These are phyloP conservation scores for Melanotaenia boesemani DNA, from an alignment of 2,797 vertebrate genomes.

Conservation along the genomic window DNA sequence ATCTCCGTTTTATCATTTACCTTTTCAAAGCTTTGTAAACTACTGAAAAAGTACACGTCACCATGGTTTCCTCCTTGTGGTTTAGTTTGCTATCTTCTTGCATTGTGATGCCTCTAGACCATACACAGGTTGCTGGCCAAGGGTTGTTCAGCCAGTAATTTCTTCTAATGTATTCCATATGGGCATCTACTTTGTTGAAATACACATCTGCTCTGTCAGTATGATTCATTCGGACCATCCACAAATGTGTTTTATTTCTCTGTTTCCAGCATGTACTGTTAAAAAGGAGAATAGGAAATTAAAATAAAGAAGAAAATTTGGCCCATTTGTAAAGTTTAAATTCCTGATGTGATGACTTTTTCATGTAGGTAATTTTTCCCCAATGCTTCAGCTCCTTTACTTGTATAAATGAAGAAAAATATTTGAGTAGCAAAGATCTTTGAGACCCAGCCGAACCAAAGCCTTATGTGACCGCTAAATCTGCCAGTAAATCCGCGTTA, in stretches of 20 bases:
- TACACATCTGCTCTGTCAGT: conserved; percentile 46
- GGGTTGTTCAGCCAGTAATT: conserved; percentile 33
- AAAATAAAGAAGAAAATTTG: conserved; percentile 35
- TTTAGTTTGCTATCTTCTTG: conserved; percentile 19
- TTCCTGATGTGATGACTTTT: conserved; percentile 11
- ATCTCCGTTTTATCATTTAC: not conserved
- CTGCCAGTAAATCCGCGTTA: conserved; percentile 36
- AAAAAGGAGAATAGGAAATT: conserved; percentile 38
- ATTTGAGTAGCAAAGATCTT: conserved; percentile 35
- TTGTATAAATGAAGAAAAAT: conserved; percentile 12
- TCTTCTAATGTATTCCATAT: conserved; percentile 52
- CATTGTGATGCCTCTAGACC: conserved; percentile 38
- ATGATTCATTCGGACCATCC: conserved; percentile 34
- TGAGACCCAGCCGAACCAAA: conserved; percentile 3
- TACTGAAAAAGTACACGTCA: conserved; percentile 9
- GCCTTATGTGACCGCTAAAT: conserved; percentile 51
- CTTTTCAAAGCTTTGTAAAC: conserved; percentile 6
- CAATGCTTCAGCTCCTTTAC: conserved; percentile 12
- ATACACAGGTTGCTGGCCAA: conserved; percentile 46
- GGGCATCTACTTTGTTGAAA: conserved; percentile 40
- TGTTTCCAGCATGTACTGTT: conserved; percentile 24
- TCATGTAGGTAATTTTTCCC: conserved; percentile 17
- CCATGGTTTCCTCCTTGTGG: conserved; percentile 12
- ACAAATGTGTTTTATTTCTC: conserved; percentile 25
- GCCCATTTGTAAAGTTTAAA: conserved; percentile 18